Base-by-base conservation (phyloP, 2,888 invertebrate species). In the Chloromyia formosa region DNA sequence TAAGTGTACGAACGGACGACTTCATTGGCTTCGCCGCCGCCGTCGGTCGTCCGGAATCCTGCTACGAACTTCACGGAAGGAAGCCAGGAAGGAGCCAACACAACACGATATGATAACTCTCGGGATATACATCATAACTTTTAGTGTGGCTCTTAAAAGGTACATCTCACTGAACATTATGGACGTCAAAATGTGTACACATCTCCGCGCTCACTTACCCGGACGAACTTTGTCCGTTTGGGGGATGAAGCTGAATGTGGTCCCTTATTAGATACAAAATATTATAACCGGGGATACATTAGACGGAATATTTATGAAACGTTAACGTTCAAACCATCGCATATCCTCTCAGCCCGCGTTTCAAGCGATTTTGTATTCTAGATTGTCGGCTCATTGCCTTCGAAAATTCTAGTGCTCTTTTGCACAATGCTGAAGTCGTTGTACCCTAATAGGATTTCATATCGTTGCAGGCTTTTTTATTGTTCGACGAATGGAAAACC, bases 111-210 rank as follows among this genome's bases (percentile, higher is more conserved):
- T 61, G 61, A 14, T 27, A 27, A 27, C 61, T 27, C 61, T 14
- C 35, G 1, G 61, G 61, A 61, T 61, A 35, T 7, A 23, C 61
- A 27, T 27, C 61, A 61, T 61, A 61, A 61, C 23, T 61, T 61
- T 61, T 61, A 61, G 27, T 61, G 35, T 14, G 14, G 61, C 61
- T 61, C 14, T 61, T 61, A 61, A 35, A 61, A 61, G 61, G 35
- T 27, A 61, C 61, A 61, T 61, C 27, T 61, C 23, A 61, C 12
- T 27, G 35, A 61, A 27, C 35, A 35, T 61, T 61, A 61, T 61
- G 61, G 27, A 61, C 35, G 12, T 61, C 14, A 9, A 27, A 27
- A 23, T 27, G 20, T 27, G 4, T 16, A 27, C n/a, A n/a, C n/a
- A n/a, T n/a, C n/a, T n/a, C n/a, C n/a, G n/a, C 35, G 27, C 7